A percentile compares a stretch with the other conserved stretches of the same genome.
Conservation (phyloP, 1,140 invertebrate species). For the Tigriopus japonicus region DNA sequence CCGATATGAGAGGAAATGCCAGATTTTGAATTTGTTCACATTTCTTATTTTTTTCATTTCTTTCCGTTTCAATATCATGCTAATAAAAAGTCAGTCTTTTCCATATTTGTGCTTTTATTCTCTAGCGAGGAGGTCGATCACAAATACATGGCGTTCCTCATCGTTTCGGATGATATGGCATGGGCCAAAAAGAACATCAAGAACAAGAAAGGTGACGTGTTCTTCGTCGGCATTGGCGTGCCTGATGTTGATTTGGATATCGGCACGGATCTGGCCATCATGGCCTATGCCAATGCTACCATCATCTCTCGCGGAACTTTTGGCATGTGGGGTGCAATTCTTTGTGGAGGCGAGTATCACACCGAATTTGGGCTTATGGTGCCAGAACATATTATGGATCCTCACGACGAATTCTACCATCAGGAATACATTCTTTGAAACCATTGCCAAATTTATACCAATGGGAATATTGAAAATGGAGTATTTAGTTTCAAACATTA, state of each 20-base stretch:
- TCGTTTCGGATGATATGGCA: background rate
- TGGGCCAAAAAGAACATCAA: background rate
- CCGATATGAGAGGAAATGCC: too few relatives aligned
- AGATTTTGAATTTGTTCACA: too few relatives aligned
- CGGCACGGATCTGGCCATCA: background rate
- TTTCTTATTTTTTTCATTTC: too few relatives aligned
- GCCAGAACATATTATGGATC: background rate
- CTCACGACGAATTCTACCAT: too few relatives aligned
- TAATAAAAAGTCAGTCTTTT: too few relatives aligned
- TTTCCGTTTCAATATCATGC: too few relatives aligned
- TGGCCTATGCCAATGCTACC: background rate
- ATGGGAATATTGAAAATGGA: too few relatives aligned
- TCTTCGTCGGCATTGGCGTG: background rate
- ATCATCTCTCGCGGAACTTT: background rate
- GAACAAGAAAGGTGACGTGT: background rate
- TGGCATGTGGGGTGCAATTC: background rate
- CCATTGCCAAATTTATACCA: too few relatives aligned
- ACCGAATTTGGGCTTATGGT: background rate
- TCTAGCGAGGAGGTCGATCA: background rate
- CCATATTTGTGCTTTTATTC: too few relatives aligned
- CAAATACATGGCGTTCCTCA: background rate
- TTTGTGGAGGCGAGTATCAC: background rate
- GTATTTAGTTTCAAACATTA: too few relatives aligned
- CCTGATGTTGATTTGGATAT: background rate
- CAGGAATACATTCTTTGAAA: too few relatives aligned